phyloP scores from a whole-genome alignment of 1,140 invertebrate species.

The Drosophila burlai region DNA sequence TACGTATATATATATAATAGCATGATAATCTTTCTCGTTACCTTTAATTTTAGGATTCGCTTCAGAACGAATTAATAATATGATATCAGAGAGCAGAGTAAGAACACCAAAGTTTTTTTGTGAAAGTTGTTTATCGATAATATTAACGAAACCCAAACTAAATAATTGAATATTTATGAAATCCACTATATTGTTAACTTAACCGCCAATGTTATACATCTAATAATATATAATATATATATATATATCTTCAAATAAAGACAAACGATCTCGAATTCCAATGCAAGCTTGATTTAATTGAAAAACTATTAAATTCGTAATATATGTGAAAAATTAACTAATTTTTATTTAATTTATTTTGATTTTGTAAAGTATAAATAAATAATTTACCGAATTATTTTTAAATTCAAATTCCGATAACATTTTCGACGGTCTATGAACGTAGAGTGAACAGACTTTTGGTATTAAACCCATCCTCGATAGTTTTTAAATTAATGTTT shows the following conservation, averaged over 20 bases:
- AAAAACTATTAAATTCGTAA: neutral
- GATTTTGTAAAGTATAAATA: neutral
- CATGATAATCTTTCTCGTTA: conserved; percentile 50
- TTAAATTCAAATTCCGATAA: neutral
- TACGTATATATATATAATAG: neutral
- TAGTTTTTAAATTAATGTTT: neutral
- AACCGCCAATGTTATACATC: conserved; percentile 65
- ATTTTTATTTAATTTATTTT: no score
- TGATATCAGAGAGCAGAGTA: conserved; percentile 5
- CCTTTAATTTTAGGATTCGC: conserved; percentile 50
- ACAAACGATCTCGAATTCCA: conserved; percentile 49
- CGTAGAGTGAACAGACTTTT: neutral
- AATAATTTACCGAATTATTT: neutral
- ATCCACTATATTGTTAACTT: conserved; percentile 66
- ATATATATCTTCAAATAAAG: conserved; percentile 51
- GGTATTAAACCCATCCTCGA: no score
- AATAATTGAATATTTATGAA: conserved; percentile 47
- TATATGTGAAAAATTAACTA: no score
- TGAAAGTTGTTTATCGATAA: conserved; percentile 44
- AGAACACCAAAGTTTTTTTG: conserved; percentile 45
- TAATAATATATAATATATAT: conserved; percentile 5
- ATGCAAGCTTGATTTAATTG: neutral
- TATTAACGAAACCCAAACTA: conserved; percentile 40
- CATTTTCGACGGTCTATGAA: neutral
- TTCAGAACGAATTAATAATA: conserved; percentile 11